Evolutionary conservation across 2,888 invertebrate species (phyloP).

Genomic region (Cistogaster globosa): DNA sequence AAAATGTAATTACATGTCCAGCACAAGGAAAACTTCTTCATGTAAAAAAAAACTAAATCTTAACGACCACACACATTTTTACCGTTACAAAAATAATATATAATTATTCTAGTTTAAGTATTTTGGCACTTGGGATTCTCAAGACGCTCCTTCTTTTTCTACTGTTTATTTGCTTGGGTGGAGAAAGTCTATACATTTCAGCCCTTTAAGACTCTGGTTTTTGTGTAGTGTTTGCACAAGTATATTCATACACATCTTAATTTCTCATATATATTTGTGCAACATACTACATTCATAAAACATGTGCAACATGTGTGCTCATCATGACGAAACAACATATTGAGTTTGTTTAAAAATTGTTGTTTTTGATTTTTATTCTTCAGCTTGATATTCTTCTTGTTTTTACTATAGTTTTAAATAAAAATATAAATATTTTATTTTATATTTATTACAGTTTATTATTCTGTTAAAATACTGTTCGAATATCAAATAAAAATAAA

Average conservation of each 20-base stretch:
- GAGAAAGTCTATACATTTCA: no score
- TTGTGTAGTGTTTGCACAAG: no score
- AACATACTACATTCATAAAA: conserved; percentile 45
- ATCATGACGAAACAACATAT: conserved; percentile 64
- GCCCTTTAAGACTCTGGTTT: no score
- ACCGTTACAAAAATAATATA: no score
- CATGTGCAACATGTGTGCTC: conserved; percentile 70
- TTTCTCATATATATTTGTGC: conserved; percentile 45
- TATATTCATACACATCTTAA: conserved; percentile 2
- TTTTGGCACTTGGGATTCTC: no score
- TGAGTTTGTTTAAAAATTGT: conserved; percentile 36
- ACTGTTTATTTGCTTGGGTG: no score
- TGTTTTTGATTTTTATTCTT: conserved; percentile 27
- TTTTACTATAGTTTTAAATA: not conserved
- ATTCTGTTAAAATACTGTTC: not conserved
- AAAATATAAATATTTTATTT: conserved; percentile 32
- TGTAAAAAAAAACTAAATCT: no score
- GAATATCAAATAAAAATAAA: not conserved
- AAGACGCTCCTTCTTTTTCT: no score
- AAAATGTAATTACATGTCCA: no score
- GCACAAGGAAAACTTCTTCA: no score
- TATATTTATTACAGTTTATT: conserved; percentile 9
- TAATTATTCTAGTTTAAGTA: no score
- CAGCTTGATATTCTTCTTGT: not conserved
- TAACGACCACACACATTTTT: no score